These are phyloP conservation scores for Heterocephalus glaber DNA, from an alignment of 2,113 vertebrate species.

Conservation along the genomic window DNA sequence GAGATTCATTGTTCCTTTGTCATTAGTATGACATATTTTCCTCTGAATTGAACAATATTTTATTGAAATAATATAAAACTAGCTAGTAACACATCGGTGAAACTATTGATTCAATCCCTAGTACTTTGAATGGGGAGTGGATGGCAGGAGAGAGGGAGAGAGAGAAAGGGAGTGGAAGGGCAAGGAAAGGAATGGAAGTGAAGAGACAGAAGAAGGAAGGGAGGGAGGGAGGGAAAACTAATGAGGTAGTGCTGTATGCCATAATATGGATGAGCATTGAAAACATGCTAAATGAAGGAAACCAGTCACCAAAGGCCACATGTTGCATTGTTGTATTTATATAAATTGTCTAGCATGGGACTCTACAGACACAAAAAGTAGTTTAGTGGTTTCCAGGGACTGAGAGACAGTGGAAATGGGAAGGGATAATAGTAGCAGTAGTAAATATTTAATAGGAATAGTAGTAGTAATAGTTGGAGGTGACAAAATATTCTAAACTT, in stretches of 20 bases:
- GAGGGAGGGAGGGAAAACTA: neutral
- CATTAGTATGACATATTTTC: neutral
- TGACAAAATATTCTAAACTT: neutral
- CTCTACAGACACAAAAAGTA: neutral
- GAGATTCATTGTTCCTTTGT: neutral
- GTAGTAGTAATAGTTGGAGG: neutral
- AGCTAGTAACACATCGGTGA: neutral
- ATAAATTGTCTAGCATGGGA: neutral
- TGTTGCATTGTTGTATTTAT: neutral
- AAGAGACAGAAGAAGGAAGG: neutral
- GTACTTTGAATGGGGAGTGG: neutral
- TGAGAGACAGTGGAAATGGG: neutral
- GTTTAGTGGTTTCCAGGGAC: neutral
- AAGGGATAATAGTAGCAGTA: neutral
- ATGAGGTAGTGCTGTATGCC: neutral
- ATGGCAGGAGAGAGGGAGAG: neutral
- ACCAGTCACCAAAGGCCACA: neutral
- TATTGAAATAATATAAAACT: neutral
- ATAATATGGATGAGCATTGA: no score
- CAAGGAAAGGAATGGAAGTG: neutral
- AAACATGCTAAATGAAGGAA: neutral
- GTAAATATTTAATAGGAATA: neutral
- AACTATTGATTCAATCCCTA: neutral
- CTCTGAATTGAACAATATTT: neutral
- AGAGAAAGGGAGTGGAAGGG: neutral